Evolutionary conservation across 2,888 invertebrate species (phyloP), one percentile per base, ranked within the genome.

Genomic region (Podotricha telesiphe): DNA sequence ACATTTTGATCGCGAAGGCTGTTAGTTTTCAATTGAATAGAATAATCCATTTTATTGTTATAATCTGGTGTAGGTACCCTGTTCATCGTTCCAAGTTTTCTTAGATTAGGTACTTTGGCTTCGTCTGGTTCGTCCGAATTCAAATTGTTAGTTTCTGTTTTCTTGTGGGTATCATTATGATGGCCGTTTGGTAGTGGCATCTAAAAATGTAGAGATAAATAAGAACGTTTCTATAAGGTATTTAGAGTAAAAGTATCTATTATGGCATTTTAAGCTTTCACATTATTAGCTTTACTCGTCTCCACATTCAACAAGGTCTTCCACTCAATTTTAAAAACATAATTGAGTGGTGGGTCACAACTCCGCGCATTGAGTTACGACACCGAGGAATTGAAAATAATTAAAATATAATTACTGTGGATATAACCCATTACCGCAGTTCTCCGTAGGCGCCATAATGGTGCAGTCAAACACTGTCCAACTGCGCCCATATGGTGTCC

Each of bases 1-100:
- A 95, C 96, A 45, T 94, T 93, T 71, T 95, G 95, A 59, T 89
- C 86, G 76, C 87, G 90, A 15, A 79, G 73, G 69, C 78, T 86
- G 74, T 85, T 88, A 20, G 85, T 71, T 65, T 81, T 83, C 7
- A 79, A 71, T 59, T 80, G 80, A 58, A 79, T 75, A 62, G 79
- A 70, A 19, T 78, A 67, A 63, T 84, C 82, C 19, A 76, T 74
- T 79, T 87, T 87, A 17, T 74, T 78, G 65, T 86, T 89, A 72
- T 88, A 92, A 81, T 89, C 93, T 20, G 89, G 92, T 56, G 89
- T 93, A 10, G 88, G 93, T 55, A 86, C 88, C 75, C 90, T 83
- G 47, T 80, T 86, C 61, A 88, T 59, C 15, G 87, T 82, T 19
- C 85, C 87, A 75, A 87, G 85, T 78, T 90, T 89, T 68, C 85